Conservation (phyloP, 2,113 vertebrate species). For the Emydura subglobosa region DNA sequence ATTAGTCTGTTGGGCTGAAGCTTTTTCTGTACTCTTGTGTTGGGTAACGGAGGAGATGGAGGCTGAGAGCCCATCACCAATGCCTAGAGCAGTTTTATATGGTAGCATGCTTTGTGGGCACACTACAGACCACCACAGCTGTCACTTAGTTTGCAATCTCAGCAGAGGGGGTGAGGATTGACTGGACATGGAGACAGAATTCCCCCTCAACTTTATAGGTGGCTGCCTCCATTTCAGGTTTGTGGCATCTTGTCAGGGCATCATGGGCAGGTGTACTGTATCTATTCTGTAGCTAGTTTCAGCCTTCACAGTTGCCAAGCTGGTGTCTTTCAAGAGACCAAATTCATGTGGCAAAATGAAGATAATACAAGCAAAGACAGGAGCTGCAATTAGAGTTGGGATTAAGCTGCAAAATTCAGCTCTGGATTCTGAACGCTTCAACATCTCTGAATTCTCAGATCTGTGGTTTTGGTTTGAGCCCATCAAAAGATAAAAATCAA, state of each 20-base stretch:
- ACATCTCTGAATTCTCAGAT: slow-evolving; percentile 33
- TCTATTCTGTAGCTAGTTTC: background rate
- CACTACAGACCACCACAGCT: fast-evolving
- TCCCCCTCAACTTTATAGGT: background rate
- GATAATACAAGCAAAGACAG: background rate
- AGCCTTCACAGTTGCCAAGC: background rate
- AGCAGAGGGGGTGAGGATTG: fast-evolving
- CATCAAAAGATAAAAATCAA: slow-evolving; percentile 44
- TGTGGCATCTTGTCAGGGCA: background rate
- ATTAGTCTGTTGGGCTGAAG: background rate
- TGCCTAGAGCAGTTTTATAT: fast-evolving
- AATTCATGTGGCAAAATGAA: background rate
- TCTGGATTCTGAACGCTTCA: background rate
- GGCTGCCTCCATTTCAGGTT: background rate
- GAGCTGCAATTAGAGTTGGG: fast-evolving
- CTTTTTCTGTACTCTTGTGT: background rate
- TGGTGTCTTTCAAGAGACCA: background rate
- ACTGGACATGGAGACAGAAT: background rate
- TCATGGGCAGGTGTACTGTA: fast-evolving
- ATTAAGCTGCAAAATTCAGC: background rate
- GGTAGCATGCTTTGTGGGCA: background rate
- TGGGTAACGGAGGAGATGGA: background rate
- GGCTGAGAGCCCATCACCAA: background rate
- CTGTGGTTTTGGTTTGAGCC: slow-evolving; percentile 57
- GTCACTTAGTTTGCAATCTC: background rate